Evolutionary conservation across 2,113 vertebrate genomes (phyloP).

Genomic region (Gambusia holbrooki): DNA sequence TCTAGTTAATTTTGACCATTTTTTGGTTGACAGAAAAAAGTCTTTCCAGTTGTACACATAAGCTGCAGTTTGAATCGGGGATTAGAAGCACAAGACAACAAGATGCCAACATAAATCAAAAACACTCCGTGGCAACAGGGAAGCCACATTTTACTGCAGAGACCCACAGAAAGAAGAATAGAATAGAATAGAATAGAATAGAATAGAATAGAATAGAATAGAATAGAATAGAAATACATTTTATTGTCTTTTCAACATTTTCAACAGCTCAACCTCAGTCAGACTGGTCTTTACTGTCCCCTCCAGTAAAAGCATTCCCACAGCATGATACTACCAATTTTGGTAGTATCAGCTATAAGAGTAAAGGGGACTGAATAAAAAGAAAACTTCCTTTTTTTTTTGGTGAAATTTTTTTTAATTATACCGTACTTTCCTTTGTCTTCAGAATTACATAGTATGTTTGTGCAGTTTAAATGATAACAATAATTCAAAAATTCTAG

Average conservation of each 20-base stretch:
- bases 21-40: not conserved
- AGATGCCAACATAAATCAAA: slow-evolving; percentile 43
- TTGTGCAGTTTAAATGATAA: slow-evolving; percentile 40
- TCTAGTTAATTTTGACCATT: slow-evolving; percentile 21
- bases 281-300: not conserved
- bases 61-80: slow-evolving; percentile 15
- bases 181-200: no score
- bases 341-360: no score
- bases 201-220: no score
- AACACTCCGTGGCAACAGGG: slow-evolving; percentile 53
- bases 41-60: slow-evolving; percentile 37
- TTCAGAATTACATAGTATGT: not conserved
- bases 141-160: not conserved
- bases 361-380: not conserved
- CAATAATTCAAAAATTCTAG: slow-evolving; percentile 10
- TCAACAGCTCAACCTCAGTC: not conserved
- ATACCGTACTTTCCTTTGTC: not conserved
- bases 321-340: no score
- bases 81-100: slow-evolving; percentile 34
- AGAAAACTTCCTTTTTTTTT: not conserved
- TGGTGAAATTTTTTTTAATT: not conserved
- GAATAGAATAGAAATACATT: no score
- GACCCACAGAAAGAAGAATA: no score
- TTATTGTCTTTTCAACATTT: not conserved
- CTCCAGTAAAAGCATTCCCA: not conserved